A percentile compares a stretch with the other conserved stretches of the same genome.
These are phyloP conservation scores for Geotrypetes seraphini DNA, from an alignment of 2,797 vertebrate genomes.

Conservation along the genomic window DNA sequence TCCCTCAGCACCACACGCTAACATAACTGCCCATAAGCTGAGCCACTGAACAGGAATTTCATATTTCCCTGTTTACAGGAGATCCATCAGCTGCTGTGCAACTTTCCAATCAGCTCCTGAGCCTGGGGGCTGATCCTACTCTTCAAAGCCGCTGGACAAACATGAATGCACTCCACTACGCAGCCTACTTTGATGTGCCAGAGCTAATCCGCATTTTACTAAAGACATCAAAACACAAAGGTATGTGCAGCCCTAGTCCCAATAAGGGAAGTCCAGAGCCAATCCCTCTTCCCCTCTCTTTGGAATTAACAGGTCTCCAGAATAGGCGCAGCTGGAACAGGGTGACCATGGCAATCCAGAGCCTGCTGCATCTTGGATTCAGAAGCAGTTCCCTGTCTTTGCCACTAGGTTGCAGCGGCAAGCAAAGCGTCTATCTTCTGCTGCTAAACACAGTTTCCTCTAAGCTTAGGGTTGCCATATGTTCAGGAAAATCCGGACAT, in stretches of 20 bases:
- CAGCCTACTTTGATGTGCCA: slow-evolving; percentile 82
- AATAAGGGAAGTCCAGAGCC: too few species aligned
- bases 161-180: slow-evolving; percentile 89
- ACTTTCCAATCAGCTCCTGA: slow-evolving; percentile 71
- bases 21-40: too few species aligned
- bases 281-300: background rate
- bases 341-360: too few species aligned
- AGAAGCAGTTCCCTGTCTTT: background rate
- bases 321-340: background rate
- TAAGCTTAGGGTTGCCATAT: too few species aligned
- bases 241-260: slow-evolving; percentile 46
- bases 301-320: background rate
- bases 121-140: slow-evolving; percentile 72
- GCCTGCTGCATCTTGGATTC: too few species aligned
- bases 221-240: slow-evolving; percentile 69
- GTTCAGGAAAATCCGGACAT: too few species aligned
- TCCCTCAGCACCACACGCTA: too few species aligned
- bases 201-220: slow-evolving; percentile 80
- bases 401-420: background rate
- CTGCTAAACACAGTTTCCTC: too few species aligned
- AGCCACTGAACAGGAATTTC: too few species aligned
- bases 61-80: slow-evolving; percentile 49
- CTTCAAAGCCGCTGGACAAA: slow-evolving; percentile 88
- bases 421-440: background rate
- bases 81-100: slow-evolving; percentile 74